phyloP scores from a whole-genome alignment of 2,888 invertebrate genomes.

The Zaprionus lineosus region DNA sequence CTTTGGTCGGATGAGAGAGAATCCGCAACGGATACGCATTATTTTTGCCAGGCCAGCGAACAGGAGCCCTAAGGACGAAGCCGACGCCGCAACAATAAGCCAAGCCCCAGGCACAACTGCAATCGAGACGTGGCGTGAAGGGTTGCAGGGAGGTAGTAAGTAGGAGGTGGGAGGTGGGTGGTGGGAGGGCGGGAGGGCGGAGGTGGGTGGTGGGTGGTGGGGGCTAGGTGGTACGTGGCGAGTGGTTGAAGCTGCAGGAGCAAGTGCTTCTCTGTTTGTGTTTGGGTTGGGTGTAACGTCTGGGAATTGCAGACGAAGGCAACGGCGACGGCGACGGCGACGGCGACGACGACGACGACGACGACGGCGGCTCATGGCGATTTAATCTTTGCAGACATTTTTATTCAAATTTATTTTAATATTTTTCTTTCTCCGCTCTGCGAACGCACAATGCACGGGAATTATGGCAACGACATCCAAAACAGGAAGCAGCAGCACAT shows the following conservation, averaged over 20 bases:
- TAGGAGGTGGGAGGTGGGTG: background rate
- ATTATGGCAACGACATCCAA: conserved; percentile 36
- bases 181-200: background rate
- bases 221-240: conserved; percentile 1
- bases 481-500: background rate
- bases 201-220: background rate
- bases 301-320: conserved; percentile 75
- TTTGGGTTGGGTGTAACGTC: conserved; percentile 43
- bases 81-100: conserved; percentile 63
- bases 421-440: conserved; percentile 52
- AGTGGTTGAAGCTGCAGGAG: too few species aligned
- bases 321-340: conserved; percentile 34
- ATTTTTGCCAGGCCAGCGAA: conserved; percentile 65
- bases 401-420: conserved; percentile 77
- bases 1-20: conserved; percentile 36
- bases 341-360: conserved; percentile 53
- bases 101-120: conserved; percentile 40
- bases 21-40: conserved; percentile 77
- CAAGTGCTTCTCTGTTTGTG: too few species aligned
- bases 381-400: conserved; percentile 78
- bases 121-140: conserved; percentile 27
- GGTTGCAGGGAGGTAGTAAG: background rate
- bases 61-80: conserved; percentile 35
- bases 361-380: conserved; percentile 62
- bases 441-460: conserved; percentile 57